These are phyloP conservation scores for Conistra vaccinii DNA, from an alignment of 2,888 invertebrate genomes.

Conservation along the genomic window DNA sequence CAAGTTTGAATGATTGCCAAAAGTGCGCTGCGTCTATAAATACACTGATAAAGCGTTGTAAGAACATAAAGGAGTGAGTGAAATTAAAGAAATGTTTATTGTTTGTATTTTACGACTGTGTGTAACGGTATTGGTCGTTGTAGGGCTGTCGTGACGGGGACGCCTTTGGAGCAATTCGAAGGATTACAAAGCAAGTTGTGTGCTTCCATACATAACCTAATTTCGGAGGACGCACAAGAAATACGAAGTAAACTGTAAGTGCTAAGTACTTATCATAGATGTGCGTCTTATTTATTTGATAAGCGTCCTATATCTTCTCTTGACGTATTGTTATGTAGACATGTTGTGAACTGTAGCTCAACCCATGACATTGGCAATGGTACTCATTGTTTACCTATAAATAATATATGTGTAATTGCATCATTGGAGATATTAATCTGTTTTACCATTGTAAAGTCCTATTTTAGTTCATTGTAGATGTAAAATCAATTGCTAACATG, in stretches of 20 bases:
- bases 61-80: slow-evolving; percentile 87
- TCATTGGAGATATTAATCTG: background rate
- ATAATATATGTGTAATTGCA: background rate
- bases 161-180: slow-evolving; percentile 85
- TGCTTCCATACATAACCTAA: slow-evolving; percentile 82
- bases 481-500: background rate
- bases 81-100: slow-evolving; percentile 63
- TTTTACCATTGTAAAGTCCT: background rate
- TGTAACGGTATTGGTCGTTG: slow-evolving; percentile 52
- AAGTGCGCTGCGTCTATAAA: slow-evolving; percentile 87
- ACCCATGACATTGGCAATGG: slow-evolving; percentile 15
- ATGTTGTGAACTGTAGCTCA: background rate
- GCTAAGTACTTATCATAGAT: slow-evolving; percentile 23
- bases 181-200: slow-evolving; percentile 83
- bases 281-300: slow-evolving; percentile 23
- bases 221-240: slow-evolving; percentile 82
- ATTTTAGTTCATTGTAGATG: no score
- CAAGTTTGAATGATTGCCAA: slow-evolving; percentile 88
- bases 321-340: background rate
- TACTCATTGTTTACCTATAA: slow-evolving; percentile 2
- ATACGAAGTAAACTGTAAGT: slow-evolving; percentile 86
- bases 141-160: slow-evolving; percentile 84
- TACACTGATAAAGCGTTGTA: slow-evolving; percentile 89
- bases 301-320: background rate
- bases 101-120: slow-evolving; percentile 60